A percentile compares a stretch with the other conserved stretches of the same genome.
phyloP scores from a whole-genome alignment of 2,888 invertebrate species.

The Diplolepis rosae region DNA sequence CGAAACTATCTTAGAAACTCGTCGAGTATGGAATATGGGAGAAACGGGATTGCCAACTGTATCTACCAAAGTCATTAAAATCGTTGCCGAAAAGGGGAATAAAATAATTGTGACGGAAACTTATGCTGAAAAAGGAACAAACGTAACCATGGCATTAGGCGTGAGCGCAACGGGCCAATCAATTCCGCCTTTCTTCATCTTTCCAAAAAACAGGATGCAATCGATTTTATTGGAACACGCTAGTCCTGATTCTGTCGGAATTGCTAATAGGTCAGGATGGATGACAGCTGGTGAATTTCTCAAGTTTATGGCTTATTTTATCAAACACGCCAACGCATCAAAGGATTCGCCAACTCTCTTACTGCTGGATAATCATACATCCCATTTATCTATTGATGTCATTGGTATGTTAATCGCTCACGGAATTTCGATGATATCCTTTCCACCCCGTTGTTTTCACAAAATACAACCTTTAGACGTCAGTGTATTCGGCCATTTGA shows the following conservation, averaged over 20 bases:
- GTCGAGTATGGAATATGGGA: too few species aligned
- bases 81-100: constrained; percentile 18
- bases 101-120: constrained; percentile 30
- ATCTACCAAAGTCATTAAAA: too few species aligned
- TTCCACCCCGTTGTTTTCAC: constrained; percentile 55
- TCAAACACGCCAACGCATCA: not conserved
- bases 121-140: constrained; percentile 26
- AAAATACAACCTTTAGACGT: constrained; percentile 16
- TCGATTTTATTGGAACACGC: too few species aligned
- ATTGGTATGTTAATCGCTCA: constrained; percentile 54
- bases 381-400: constrained; percentile 32
- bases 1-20: too few species aligned
- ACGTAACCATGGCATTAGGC: constrained; percentile 38
- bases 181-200: constrained; percentile 51
- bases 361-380: constrained; percentile 23
- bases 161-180: constrained; percentile 49
- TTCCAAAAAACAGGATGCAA: too few species aligned
- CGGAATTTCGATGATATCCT: constrained; percentile 51
- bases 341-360: constrained; percentile 2
- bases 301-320: not conserved
- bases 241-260: constrained; percentile 17
- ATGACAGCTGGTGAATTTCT: constrained; percentile 8
- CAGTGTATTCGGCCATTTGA: not conserved
- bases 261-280: constrained; percentile 32
- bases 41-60: too few species aligned